Base-by-base conservation (phyloP, 2,113 vertebrate genomes). In the Sturnus vulgaris region DNA sequence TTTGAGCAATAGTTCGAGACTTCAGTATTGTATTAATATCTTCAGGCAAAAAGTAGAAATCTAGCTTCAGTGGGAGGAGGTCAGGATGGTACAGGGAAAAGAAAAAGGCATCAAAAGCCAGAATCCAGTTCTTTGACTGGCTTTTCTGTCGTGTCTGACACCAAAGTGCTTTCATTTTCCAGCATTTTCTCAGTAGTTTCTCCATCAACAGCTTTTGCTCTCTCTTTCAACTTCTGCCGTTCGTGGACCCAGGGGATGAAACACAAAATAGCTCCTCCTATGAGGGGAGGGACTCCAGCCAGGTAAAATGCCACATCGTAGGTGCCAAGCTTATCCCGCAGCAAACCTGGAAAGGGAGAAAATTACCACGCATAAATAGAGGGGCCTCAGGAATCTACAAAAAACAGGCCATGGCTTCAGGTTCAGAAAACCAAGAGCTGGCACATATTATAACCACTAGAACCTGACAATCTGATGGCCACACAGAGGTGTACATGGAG, bases 231-330 rank as follows among this genome's bases (percentile, higher is more conserved):
- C 82, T 97, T 98, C 82, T 96, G 96, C 63, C 96, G 97, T 82
- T 96, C 97, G 3, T 99, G 99, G 84, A 99, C 97, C 99, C 99
- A 99, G 8, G 99, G 99, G 55, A 99, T 99, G 56, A 98, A 93
- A 55, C 99, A 99, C 19, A 99, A 96, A 75, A 99, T 66, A 12
- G 97, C 94, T 33, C 99, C 99, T 1, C 99, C 99, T 23, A 99
- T 59, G n/a, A 99, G 95, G 4, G 99, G 99, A 10, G 99, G 99
- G 79, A 99, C 97, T 4, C 99, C 99, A 1, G 99, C 99, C 92
- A 99, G 97, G 97, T 99, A 99, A 97, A 99, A 99, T 1, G 99
- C 99, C 82, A 98, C 91, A 4, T 99, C 92, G 1, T 99, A 99
- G 93, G 82, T 98, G 15, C 98, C 98, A 11, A 99, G 98, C 22